phyloP scores from a whole-genome alignment of 1,140 invertebrate species.

The Neotoxoptera formosana region DNA sequence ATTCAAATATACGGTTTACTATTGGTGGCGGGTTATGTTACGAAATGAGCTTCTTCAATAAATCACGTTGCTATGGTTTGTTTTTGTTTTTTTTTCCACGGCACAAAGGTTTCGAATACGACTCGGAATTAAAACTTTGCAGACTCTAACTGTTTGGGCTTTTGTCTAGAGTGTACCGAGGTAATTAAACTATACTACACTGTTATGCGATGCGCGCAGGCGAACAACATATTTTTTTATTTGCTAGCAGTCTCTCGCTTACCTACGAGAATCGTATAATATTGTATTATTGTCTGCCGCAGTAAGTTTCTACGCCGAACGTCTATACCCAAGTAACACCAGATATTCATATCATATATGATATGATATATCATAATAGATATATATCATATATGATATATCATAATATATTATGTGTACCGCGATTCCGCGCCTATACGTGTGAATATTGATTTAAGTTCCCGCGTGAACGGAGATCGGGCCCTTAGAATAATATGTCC shows the following conservation, averaged over 20 bases:
- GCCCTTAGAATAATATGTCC: background rate
- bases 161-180: conserved; percentile 12
- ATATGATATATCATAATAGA: no score
- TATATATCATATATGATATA: no score
- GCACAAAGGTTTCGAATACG: background rate
- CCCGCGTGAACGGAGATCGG: background rate
- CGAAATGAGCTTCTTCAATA: background rate
- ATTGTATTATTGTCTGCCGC: background rate
- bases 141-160: conserved; percentile 24
- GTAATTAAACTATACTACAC: conserved; percentile 45
- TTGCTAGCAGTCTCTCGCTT: background rate
- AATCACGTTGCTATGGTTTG: background rate
- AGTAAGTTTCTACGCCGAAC: background rate
- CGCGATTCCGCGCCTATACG: background rate
- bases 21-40: background rate
- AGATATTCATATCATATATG: no score
- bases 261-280: background rate
- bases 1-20: background rate
- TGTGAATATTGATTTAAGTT: background rate
- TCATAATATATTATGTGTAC: background rate
- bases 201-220: background rate
- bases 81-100: background rate
- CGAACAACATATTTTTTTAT: conserved; percentile 23
- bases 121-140: conserved; percentile 39
- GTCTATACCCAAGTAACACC: no score